phyloP scores from a whole-genome alignment of 2,888 invertebrate genomes.

The Leucophora obtusa region DNA sequence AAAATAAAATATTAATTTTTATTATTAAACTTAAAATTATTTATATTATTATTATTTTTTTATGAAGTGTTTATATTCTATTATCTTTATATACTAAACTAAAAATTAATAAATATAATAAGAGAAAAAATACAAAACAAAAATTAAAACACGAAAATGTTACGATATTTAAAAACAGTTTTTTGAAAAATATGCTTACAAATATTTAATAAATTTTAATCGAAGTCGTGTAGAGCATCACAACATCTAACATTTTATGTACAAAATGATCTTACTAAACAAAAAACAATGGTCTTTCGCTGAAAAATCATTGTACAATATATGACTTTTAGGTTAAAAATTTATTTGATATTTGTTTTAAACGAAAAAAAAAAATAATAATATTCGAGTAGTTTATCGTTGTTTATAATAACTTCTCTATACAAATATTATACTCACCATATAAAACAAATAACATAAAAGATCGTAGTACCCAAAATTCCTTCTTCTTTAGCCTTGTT shows the following conservation, averaged over 20 bases:
- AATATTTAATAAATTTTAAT: not conserved
- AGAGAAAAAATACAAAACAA: not conserved
- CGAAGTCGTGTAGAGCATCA: too few relatives aligned
- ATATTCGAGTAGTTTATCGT: conserved; percentile 9
- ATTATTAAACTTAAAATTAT: conserved; percentile 33
- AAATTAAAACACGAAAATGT: not conserved
- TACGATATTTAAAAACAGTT: conserved; percentile 12
- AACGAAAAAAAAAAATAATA: not conserved
- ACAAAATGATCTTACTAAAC: too few relatives aligned
- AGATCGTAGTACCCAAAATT: conserved; percentile 15
- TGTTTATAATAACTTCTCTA: conserved; percentile 15
- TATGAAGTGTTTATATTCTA: conserved; percentile 35
- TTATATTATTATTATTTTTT: conserved; percentile 25
- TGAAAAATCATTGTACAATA: not conserved
- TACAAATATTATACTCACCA: conserved; percentile 8
- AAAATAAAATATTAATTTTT: conserved; percentile 16
- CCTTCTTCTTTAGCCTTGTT: conserved; percentile 1
- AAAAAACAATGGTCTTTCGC: not conserved
- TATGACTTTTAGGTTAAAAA: not conserved
- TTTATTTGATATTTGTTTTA: conserved; percentile 1
- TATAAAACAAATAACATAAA: not conserved
- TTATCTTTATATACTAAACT: conserved; percentile 30
- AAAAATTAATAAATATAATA: not conserved
- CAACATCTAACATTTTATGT: too few relatives aligned
- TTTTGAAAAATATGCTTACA: conserved; percentile 3